phyloP scores from a whole-genome alignment of 2,113 vertebrate species.

The Nothobranchius furzeri region DNA sequence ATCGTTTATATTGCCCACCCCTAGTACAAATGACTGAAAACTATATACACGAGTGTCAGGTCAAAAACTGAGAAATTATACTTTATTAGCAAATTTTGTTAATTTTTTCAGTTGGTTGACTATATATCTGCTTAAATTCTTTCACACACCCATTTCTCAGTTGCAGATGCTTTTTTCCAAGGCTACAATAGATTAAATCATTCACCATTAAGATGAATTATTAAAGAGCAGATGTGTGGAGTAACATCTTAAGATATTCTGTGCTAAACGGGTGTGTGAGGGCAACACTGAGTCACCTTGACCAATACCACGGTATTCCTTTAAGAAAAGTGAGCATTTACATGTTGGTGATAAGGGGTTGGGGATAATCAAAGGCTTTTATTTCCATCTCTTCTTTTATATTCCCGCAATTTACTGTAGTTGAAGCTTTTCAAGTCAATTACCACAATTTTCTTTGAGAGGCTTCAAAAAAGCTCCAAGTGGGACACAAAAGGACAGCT shows the following conservation, averaged over 20 bases:
- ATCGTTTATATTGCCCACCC: too few relatives aligned
- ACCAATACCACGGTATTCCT: not conserved
- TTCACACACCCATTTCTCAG: not conserved
- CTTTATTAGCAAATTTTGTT: not conserved
- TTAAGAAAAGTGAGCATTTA: slow-evolving; percentile 4
- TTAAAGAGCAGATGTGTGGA: not conserved
- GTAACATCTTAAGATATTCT: not conserved
- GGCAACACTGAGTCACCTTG: not conserved
- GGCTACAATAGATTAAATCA: not conserved
- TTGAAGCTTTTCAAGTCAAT: slow-evolving; percentile 22
- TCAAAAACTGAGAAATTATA: not conserved
- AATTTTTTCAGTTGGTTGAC: not conserved
- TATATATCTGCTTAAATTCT: too few relatives aligned
- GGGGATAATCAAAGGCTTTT: slow-evolving; percentile 15
- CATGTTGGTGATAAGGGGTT: not conserved
- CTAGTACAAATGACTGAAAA: not conserved
- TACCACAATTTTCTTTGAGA: slow-evolving; percentile 16
- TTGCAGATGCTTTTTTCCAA: not conserved
- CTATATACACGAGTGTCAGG: not conserved
- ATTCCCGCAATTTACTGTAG: slow-evolving; percentile 28
- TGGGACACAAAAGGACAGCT: not conserved
- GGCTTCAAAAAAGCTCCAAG: slow-evolving; percentile 9
- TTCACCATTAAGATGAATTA: not conserved
- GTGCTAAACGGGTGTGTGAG: not conserved
- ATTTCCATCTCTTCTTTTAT: slow-evolving; percentile 16